These are phyloP conservation scores for Epinephelus lanceolatus DNA, from an alignment of 2,113 vertebrate genomes.

Conservation along the genomic window DNA sequence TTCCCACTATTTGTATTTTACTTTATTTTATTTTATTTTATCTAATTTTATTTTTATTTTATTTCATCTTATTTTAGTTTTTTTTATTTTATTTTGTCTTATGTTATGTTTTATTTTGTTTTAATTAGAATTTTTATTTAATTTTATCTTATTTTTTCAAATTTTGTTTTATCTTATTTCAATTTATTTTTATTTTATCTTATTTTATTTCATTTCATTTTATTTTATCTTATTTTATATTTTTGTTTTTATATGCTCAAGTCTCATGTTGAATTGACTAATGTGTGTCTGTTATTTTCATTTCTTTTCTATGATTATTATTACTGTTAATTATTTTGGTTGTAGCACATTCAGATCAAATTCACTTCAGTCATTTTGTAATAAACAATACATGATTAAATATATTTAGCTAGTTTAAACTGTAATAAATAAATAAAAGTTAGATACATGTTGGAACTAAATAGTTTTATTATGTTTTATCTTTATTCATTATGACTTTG, in stretches of 20 bases:
- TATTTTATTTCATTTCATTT: too few relatives aligned
- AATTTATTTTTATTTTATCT: too few relatives aligned
- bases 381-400: background rate
- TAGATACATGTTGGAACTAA: background rate
- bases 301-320: background rate
- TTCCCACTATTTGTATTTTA: background rate
- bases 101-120: background rate
- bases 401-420: background rate
- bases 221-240: background rate
- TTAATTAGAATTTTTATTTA: too few relatives aligned
- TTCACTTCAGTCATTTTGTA: background rate
- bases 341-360: background rate
- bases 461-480: background rate
- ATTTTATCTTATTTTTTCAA: too few relatives aligned
- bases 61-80: too few relatives aligned
- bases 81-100: too few relatives aligned
- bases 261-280: background rate
- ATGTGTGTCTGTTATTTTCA: background rate
- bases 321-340: background rate
- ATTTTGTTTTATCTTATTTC: too few relatives aligned
- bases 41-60: background rate
- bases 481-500: background rate
- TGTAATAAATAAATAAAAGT: background rate
- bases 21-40: background rate
- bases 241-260: background rate